Evolutionary conservation across 2,797 vertebrate genomes (phyloP).

Genomic region (Meriones psammophilus): DNA sequence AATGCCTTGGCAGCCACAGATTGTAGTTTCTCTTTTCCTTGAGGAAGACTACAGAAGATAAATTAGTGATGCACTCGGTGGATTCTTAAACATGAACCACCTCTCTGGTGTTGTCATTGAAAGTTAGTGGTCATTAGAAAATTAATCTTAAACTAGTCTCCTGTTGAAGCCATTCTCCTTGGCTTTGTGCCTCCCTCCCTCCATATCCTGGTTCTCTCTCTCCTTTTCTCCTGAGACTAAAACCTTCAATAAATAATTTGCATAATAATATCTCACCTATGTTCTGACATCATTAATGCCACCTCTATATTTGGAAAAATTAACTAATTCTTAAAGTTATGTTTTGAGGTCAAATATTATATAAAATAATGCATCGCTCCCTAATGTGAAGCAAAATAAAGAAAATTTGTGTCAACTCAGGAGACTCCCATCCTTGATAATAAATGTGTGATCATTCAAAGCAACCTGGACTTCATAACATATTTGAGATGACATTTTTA

Average conservation of each 20-base stretch:
- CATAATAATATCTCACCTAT: neutral
- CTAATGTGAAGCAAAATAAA: slow-evolving; percentile 36
- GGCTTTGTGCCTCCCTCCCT: neutral
- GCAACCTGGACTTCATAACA: neutral
- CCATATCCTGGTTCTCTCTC: neutral
- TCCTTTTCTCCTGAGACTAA: neutral
- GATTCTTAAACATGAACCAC: neutral
- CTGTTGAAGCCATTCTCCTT: neutral
- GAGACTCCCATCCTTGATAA: neutral
- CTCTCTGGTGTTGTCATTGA: neutral
- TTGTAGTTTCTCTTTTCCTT: neutral
- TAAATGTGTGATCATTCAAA: neutral
- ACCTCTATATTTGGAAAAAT: slow-evolving; percentile 2
- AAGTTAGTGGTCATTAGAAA: neutral
- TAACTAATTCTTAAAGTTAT: slow-evolving; percentile 53
- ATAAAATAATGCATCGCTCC: neutral
- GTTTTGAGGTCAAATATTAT: neutral
- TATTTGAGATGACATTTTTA: neutral
- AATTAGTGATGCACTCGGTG: neutral
- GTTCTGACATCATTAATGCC: neutral
- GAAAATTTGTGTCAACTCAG: slow-evolving; percentile 20
- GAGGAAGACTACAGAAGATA: neutral
- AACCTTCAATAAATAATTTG: neutral
- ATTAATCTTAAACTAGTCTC: neutral
- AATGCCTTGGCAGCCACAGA: neutral